Evolutionary conservation across 1,140 invertebrate species (phyloP), one percentile per base, ranked within the genome.

Genomic region (Dinoponera quadriceps): DNA sequence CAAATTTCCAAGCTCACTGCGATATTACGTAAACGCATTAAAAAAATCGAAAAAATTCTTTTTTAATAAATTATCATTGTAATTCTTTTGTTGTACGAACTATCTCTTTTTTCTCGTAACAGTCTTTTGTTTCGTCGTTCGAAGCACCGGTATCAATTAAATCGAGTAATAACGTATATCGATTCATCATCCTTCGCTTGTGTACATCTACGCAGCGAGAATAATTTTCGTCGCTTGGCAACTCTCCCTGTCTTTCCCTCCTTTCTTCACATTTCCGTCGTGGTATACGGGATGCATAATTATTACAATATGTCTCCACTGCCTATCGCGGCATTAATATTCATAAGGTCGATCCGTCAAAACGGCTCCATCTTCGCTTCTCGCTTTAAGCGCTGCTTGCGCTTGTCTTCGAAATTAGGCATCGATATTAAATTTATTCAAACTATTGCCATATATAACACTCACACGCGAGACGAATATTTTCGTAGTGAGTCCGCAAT

Each of bases 271-370:
- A 68, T 78, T 78, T 78, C 51, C 49, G 51, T 38, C 14, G 20
- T 82, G 4, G 48, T 48, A 25, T 63, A 72, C 29, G 80, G 69
- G 38, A 77, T 65, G 87, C 86, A 89, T 88, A 89, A 89, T 89
- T 89, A 88, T 85, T 78, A 65, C 84, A 57, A 59, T 75, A 63
- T 71, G 78, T 71, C 74, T 48, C 54, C 57, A 44, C n/a, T 38
- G 33, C 44, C 51, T 20, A 59, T 20, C 18, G 54, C 48, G 55
- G 54, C 69, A 88, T 88, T 89, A 88, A 89, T 89, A 89, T 89
- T 89, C 87, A 89, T 88, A 88, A 89, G 66, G 69, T 65, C 86
- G 71, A 89, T 89, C 84, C 71, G 84, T 89, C 86, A 84, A 86
- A 85, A 82, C 54, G 74, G 48, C 77, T 68, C 29, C 38, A 33